Percentiles rank a stretch among this genome's conserved stretches.
Evolutionary conservation across 1,140 invertebrate species (phyloP).

Genomic region (Caenorhabditis inopinata): DNA sequence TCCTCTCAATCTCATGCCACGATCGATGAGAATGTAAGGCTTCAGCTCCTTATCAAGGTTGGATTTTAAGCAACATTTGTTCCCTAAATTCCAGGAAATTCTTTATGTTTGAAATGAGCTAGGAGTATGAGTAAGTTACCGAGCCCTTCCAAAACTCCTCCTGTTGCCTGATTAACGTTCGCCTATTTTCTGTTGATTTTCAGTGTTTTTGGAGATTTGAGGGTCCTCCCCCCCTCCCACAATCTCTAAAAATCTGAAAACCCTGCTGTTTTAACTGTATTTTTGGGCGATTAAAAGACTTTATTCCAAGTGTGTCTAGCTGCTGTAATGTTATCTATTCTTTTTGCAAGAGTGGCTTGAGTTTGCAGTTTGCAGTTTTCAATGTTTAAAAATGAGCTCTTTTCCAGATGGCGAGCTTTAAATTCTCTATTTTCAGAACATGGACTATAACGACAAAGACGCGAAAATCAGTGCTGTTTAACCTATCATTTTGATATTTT

Average conservation of each 20-base stretch:
- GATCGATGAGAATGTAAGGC: slow-evolving; percentile 10
- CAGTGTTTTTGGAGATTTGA: too few relatives aligned
- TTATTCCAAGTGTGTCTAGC: background rate
- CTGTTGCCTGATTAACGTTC: too few relatives aligned
- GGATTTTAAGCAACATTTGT: background rate
- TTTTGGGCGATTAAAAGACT: background rate
- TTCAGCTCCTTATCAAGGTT: background rate
- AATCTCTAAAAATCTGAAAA: too few relatives aligned
- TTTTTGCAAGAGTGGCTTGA: slow-evolving; percentile 18
- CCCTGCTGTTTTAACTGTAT: background rate
- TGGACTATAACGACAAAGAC: slow-evolving; percentile 4
- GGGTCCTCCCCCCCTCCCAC: too few relatives aligned
- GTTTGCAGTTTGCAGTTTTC: background rate
- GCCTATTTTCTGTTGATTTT: background rate
- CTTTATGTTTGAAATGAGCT: background rate
- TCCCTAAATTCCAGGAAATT: slow-evolving; percentile 7
- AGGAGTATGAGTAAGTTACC: background rate
- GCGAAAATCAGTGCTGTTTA: slow-evolving; percentile 39
- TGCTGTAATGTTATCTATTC: background rate
- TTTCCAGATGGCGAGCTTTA: too few relatives aligned
- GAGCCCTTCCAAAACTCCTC: too few relatives aligned
- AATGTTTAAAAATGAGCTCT: too few relatives aligned
- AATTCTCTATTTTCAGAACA: slow-evolving; percentile 2
- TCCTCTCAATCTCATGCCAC: background rate
- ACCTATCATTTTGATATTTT: background rate